These are phyloP conservation scores for Diplazon laetatorius DNA, from an alignment of 2,888 invertebrate genomes.

Conservation along the genomic window DNA sequence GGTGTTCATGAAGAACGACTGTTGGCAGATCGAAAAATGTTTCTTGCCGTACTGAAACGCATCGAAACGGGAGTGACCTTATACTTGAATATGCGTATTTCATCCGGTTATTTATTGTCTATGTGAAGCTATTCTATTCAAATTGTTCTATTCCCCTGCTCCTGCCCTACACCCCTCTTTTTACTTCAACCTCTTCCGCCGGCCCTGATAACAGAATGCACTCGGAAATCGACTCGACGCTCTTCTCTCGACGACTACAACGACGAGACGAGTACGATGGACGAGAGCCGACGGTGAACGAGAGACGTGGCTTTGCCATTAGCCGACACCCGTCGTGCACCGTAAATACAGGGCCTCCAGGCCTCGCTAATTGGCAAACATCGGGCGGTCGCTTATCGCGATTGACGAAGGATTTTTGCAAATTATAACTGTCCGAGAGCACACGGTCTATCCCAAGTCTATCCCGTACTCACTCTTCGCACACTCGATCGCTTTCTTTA, in stretches of 20 bases:
- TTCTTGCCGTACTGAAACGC: no score
- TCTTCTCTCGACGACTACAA: slow-evolving; percentile 25
- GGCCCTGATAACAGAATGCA: slow-evolving; percentile 46
- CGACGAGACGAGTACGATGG: slow-evolving; percentile 2
- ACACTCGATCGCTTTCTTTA: slow-evolving; percentile 12
- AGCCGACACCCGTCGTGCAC: slow-evolving; percentile 75
- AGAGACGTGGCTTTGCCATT: slow-evolving; percentile 74
- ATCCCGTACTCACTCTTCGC: slow-evolving; percentile 13
- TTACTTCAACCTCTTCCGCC: no score
- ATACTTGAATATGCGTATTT: no score
- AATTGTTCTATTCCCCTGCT: no score
- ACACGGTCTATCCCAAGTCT: slow-evolving; percentile 47
- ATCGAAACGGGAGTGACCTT: no score
- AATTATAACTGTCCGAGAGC: slow-evolving; percentile 72
- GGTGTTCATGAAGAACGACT: no score
- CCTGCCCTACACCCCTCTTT: no score
- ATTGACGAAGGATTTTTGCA: slow-evolving; percentile 77
- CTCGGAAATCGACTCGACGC: slow-evolving; percentile 40
- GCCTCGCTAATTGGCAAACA: slow-evolving; percentile 79
- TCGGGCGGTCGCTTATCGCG: slow-evolving; percentile 76
- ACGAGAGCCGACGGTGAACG: slow-evolving; percentile 50
- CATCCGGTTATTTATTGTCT: no score
- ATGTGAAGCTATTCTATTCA: no score
- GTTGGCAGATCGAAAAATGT: no score
- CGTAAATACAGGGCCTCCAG: slow-evolving; percentile 68